Conservation (phyloP, 1,140 invertebrate genomes). For the Trichonephila clavata region DNA sequence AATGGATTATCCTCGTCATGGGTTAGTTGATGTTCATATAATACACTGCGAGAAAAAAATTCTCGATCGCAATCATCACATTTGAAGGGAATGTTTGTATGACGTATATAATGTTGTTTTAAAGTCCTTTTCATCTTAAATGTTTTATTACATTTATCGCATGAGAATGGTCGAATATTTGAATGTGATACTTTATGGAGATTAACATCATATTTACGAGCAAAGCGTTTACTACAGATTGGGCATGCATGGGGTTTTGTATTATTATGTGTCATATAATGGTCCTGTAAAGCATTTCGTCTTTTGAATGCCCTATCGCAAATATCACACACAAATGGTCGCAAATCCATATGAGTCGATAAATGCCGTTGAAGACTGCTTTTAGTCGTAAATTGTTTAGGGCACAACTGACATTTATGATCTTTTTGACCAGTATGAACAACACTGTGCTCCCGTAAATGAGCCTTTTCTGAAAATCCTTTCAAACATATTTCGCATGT, state of each 20-base stretch:
- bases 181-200: conserved; percentile 27
- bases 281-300: conserved; percentile 24
- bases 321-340: conserved; percentile 40
- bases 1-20: conserved; percentile 31
- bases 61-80: conserved; percentile 22
- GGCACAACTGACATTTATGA: conserved; percentile 12
- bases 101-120: conserved; percentile 17
- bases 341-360: background rate
- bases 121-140: conserved; percentile 40
- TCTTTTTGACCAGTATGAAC: conserved; percentile 20
- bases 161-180: background rate
- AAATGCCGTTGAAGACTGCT: conserved; percentile 23
- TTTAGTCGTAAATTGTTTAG: background rate
- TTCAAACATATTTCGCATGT: conserved; percentile 80
- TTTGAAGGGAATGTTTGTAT: background rate
- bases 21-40: conserved; percentile 38
- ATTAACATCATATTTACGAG: conserved; percentile 43
- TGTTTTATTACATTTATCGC: conserved; percentile 27
- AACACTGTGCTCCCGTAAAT: conserved; percentile 9
- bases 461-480: conserved; percentile 78
- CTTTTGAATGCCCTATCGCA: conserved; percentile 42
- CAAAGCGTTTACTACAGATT: conserved; percentile 8
- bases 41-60: background rate
- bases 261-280: conserved; percentile 30
- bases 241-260: conserved; percentile 22